Conservation (phyloP, 2,797 vertebrate species). For the Pipistrellus pipistrellus region DNA sequence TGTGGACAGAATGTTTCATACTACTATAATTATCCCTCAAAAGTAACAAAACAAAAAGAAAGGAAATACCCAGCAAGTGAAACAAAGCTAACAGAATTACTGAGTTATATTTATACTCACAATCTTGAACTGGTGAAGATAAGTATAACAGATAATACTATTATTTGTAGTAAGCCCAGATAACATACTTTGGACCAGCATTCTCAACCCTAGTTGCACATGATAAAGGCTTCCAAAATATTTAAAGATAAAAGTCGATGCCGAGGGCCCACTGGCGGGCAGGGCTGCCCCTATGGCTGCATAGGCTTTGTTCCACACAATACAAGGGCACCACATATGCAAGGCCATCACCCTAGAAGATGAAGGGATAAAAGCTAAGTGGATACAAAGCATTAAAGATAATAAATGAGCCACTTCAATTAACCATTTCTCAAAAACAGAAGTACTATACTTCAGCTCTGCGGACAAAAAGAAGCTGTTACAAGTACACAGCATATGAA, state of each 20-base stretch:
- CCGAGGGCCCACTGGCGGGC: not conserved
- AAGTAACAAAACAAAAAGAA: conserved; percentile 83
- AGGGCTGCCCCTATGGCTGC: not conserved
- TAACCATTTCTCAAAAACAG: conserved; percentile 34
- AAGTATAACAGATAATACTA: conserved; percentile 38
- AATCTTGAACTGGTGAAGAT: conserved; percentile 59
- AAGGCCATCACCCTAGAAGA: not conserved
- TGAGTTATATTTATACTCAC: conserved; percentile 68
- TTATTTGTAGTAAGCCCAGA: not conserved
- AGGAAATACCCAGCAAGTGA: conserved; percentile 71
- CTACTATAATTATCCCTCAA: conserved; percentile 83
- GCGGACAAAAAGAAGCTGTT: not conserved
- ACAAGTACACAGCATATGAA: not conserved
- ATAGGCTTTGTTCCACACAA: not conserved
- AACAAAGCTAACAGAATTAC: conserved; percentile 83
- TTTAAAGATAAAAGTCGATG: not conserved
- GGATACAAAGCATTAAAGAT: conserved; percentile 33
- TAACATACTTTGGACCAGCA: not conserved
- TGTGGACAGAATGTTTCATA: conserved; percentile 86
- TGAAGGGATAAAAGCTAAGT: not conserved
- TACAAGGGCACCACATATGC: not conserved
- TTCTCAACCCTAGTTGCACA: not conserved
- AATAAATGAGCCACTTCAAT: not conserved
- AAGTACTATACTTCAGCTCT: not conserved
- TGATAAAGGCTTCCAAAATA: not conserved